A percentile compares a stretch with the other conserved stretches of the same genome.
Evolutionary conservation across 2,888 invertebrate genomes (phyloP).

Genomic region (Andrena haemorrhoa): DNA sequence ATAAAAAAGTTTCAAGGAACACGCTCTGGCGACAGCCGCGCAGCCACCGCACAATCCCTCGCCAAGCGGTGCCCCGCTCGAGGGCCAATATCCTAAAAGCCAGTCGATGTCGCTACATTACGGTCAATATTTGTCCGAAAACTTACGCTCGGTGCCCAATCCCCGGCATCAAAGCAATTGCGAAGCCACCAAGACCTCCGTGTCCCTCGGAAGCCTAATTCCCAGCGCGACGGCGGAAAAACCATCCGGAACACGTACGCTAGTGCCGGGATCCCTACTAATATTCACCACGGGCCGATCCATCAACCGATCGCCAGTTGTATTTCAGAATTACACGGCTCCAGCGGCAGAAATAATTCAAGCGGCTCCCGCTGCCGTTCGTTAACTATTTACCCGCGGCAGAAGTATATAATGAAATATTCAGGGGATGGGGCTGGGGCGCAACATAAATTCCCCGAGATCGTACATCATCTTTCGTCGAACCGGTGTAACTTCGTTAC

Average conservation of each 20-base stretch:
- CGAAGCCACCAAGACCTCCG: too few species aligned
- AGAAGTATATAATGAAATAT: conserved; percentile 63
- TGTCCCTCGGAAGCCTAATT: too few species aligned
- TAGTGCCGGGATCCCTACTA: not conserved
- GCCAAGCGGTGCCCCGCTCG: too few species aligned
- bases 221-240: not conserved
- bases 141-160: too few species aligned
- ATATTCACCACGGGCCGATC: conserved; percentile 28
- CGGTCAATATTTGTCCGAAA: too few species aligned
- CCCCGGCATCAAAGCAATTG: too few species aligned
- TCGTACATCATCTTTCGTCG: conserved; percentile 61
- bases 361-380: conserved; percentile 4
- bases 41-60: too few species aligned
- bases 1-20: too few species aligned
- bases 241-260: not conserved
- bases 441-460: conserved; percentile 58
- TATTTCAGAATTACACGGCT: conserved; percentile 39
- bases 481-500: conserved; percentile 60
- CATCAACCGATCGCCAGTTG: conserved; percentile 8
- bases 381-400: conserved; percentile 28
- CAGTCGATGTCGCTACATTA: too few species aligned
- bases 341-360: conserved; percentile 49
- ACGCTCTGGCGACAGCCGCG: too few species aligned
- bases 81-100: too few species aligned
- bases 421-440: conserved; percentile 10